phyloP scores from a whole-genome alignment of 2,113 vertebrate genomes.

The Maylandia zebra region DNA sequence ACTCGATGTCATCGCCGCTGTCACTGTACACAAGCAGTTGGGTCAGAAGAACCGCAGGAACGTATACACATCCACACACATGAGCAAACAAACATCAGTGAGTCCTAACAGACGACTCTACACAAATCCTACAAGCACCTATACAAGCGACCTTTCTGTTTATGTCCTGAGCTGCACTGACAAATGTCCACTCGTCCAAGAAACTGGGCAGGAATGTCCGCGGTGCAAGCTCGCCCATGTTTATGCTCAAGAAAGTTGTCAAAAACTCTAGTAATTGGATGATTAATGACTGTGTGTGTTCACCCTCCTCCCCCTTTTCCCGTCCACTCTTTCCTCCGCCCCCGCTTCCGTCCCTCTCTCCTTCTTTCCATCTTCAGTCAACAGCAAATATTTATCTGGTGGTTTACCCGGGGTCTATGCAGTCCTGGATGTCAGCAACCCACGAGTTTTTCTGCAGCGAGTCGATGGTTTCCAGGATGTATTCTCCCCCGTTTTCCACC shows the following conservation, averaged over 20 bases:
- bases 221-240: neutral
- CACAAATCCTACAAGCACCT: slow-evolving; percentile 20
- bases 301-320: neutral
- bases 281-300: slow-evolving; percentile 61
- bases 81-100: slow-evolving; percentile 16
- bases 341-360: neutral
- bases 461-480: slow-evolving; percentile 97
- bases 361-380: slow-evolving; percentile 25
- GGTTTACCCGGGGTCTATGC: slow-evolving; percentile 90
- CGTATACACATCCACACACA: slow-evolving; percentile 13
- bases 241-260: slow-evolving; percentile 49
- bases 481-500: slow-evolving; percentile 92
- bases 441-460: slow-evolving; percentile 98
- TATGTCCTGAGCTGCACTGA: slow-evolving; percentile 18
- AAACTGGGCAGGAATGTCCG: slow-evolving; percentile 31
- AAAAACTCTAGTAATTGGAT: slow-evolving; percentile 50
- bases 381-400: slow-evolving; percentile 62
- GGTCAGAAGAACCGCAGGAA: slow-evolving; percentile 19
- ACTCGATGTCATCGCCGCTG: slow-evolving; percentile 89
- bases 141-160: slow-evolving; percentile 44
- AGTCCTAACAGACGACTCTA: neutral
- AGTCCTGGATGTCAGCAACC: slow-evolving; percentile 98
- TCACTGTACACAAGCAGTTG: slow-evolving; percentile 74
- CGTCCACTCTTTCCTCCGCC: neutral
- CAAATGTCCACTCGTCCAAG: neutral